Conservation (phyloP, 1,140 invertebrate genomes). For the Panagrolaimus sp. region DNA sequence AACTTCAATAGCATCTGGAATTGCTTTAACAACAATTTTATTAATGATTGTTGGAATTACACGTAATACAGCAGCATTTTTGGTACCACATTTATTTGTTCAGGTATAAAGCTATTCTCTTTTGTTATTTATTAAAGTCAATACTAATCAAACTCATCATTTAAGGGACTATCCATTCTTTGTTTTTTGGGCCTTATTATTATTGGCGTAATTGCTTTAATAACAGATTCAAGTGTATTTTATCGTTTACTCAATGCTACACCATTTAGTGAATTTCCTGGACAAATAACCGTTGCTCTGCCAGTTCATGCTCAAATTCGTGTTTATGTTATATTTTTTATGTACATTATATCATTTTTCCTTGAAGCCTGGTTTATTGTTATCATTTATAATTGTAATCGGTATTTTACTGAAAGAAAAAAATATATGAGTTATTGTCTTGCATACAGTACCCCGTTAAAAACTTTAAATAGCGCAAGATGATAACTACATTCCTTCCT, state of each 20-base stretch:
- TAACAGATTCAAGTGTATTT: constrained; percentile 49
- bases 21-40: constrained; percentile 40
- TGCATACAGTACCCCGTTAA: constrained; percentile 37
- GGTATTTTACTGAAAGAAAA: constrained; percentile 34
- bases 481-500: neutral
- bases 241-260: constrained; percentile 52
- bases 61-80: constrained; percentile 42
- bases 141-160: no score
- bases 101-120: constrained; percentile 30
- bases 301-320: constrained; percentile 24
- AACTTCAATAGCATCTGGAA: constrained; percentile 32
- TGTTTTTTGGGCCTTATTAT: constrained; percentile 43
- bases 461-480: constrained; percentile 31
- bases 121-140: constrained; percentile 3
- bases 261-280: constrained; percentile 47
- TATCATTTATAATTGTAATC: constrained; percentile 50
- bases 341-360: constrained; percentile 32
- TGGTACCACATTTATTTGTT: constrained; percentile 52
- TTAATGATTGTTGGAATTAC: constrained; percentile 47
- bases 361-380: constrained; percentile 48
- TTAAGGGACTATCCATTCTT: constrained; percentile 43
- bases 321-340: constrained; percentile 42
- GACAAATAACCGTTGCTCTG: constrained; percentile 46
- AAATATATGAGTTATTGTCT: constrained; percentile 42
- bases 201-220: constrained; percentile 44